Base-by-base conservation (phyloP, 1,140 invertebrate genomes). In the Andrena cerasifolii region DNA sequence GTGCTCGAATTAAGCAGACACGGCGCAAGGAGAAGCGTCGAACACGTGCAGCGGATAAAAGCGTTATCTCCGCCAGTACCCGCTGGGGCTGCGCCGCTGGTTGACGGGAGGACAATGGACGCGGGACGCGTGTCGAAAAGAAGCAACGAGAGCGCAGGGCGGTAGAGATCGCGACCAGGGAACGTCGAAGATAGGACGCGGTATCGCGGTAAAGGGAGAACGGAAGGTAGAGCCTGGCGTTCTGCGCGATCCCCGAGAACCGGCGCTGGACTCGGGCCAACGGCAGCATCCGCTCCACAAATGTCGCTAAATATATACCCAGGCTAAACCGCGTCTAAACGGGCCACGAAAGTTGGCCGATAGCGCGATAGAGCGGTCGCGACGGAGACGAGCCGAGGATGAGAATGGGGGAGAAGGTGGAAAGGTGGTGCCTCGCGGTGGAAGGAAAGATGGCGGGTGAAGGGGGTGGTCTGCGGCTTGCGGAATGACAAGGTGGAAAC, bases 221-320 rank as follows among this genome's bases (percentile, higher is more conserved):
- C 51, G 61, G 78, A 62, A 70, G 24, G 68, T 10, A 33, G 26
- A 65, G 49, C 24, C 49, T 54, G 49, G 24, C 59, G 74, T 72
- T 65, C 43, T 77, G 66, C 61, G 43, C 66, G 49, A 81, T 77
- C 72, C 62, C 45, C 72, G 66, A 67, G 71, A 62, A 53, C 51
- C 28, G 36, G 63, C 24, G 71, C 68, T 82, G 83, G 74, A 80
- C 67, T 40, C 36, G 63, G 21, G 88, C 88, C 89, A 89, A 85
- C 79, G 83, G 79, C 86, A 88, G 87, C 89, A 90, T 89, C 87
- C 89, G 89, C 58, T 90, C 87, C 79, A 89, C 89, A 89, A 90
- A 90, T 90, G 88, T 87, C 85, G 85, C 88, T 89, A 89, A 90
- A 90, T 89, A 89, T 90, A 90, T 86, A 88, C 78, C 80, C 77